These are phyloP conservation scores for Dichetophora obliterata DNA, from an alignment of 2,888 invertebrate genomes.

Conservation along the genomic window DNA sequence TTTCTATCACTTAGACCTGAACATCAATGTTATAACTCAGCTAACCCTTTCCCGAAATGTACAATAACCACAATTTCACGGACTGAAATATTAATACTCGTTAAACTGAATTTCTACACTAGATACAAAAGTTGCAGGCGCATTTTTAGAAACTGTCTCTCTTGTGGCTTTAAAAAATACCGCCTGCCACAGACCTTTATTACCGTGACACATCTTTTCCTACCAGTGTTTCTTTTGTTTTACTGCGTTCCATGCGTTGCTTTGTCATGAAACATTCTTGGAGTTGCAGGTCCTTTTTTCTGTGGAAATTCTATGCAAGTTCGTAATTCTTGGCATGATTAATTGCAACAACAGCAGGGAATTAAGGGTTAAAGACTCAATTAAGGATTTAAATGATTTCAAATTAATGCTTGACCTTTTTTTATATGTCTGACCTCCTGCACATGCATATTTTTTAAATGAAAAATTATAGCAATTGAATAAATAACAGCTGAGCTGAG, in stretches of 20 bases:
- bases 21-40: neutral
- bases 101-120: too few relatives aligned
- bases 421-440: neutral
- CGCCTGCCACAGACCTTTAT: too few relatives aligned
- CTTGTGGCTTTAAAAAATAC: too few relatives aligned
- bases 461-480: constrained; percentile 1
- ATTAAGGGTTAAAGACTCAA: constrained; percentile 62
- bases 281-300: neutral
- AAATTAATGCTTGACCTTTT: constrained; percentile 22
- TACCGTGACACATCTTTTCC: too few relatives aligned
- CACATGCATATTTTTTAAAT: neutral
- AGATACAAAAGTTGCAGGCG: too few relatives aligned
- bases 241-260: neutral
- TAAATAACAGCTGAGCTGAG: neutral
- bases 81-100: neutral
- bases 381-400: constrained; percentile 45
- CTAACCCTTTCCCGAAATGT: neutral
- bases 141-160: too few relatives aligned
- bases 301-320: neutral
- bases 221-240: neutral
- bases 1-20: neutral
- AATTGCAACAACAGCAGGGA: constrained; percentile 58
- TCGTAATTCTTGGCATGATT: constrained; percentile 49
- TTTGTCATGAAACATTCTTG: neutral
- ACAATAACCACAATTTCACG: neutral